Conservation (phyloP, 2,113 vertebrate genomes). For the Rhynchomys soricoides region DNA sequence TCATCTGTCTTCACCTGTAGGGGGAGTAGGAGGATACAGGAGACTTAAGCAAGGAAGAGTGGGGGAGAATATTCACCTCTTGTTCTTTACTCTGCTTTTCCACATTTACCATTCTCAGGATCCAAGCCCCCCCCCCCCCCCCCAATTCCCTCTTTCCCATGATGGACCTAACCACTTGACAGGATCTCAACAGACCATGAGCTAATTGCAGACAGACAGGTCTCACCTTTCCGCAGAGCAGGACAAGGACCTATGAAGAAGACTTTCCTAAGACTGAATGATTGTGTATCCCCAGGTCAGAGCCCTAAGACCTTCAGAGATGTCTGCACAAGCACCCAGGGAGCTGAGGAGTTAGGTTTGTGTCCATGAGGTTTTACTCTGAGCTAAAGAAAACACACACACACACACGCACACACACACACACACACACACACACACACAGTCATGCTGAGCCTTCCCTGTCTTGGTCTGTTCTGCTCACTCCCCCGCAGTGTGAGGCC, state of each 20-base stretch:
- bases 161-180: not conserved
- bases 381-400: not conserved
- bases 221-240: not conserved
- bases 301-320: not conserved
- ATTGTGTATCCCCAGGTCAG: not conserved
- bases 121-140: not conserved
- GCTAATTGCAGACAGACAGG: not conserved
- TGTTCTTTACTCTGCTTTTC: not conserved
- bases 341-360: not conserved
- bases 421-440: not conserved
- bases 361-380: not conserved
- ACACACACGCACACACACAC: no score
- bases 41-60: rapidly evolving
- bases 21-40: not conserved
- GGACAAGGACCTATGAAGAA: not conserved
- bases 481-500: no score
- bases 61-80: not conserved
- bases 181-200: not conserved
- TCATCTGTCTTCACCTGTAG: conserved; percentile 93
- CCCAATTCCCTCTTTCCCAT: not conserved
- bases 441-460: not conserved
- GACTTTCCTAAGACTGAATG: not conserved
- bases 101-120: not conserved
- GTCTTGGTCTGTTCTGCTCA: not conserved
- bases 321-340: not conserved